Base-by-base conservation (phyloP, 2,888 invertebrate genomes). In the Bibio marci region DNA sequence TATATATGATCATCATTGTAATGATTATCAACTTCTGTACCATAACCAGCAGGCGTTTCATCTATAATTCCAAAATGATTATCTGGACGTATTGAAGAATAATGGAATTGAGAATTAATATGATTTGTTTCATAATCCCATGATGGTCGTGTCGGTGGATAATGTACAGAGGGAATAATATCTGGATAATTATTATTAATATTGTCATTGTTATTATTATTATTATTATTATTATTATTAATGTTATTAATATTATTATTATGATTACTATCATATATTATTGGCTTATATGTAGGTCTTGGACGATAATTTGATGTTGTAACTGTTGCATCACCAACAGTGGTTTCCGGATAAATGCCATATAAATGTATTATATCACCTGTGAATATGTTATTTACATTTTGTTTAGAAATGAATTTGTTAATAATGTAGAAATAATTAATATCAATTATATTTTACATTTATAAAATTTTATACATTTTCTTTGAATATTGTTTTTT, bases 361-460 rank as follows among this genome's bases (percentile, higher is more conserved):
- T 60, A 56, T 52, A 62, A 56, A 50, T 62, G 62, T 48, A 62
- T 62, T 54, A 62, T 61, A 51, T 62, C 62, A 56, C 61, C 62
- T 62, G 57, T 51, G 52, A 51, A 45, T n/a, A n/a, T n/a, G n/a
- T n/a, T n/a, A n/a, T n/a, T n/a, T n/a, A n/a, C n/a, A n/a, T n/a
- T n/a, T n/a, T n/a, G n/a, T n/a, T n/a, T n/a, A n/a, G n/a, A n/a
- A n/a, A n/a, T n/a, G n/a, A n/a, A n/a, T n/a, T n/a, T n/a, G n/a
- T n/a, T n/a, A n/a, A n/a, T n/a, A n/a, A n/a, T n/a, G n/a, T n/a
- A n/a, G n/a, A n/a, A n/a, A n/a, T n/a, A n/a, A n/a, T n/a, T n/a
- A n/a, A n/a, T n/a, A n/a, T n/a, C n/a, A n/a, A n/a, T n/a, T n/a
- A n/a, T n/a, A n/a, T n/a, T n/a, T n/a, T n/a, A n/a, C n/a, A n/a